Evolutionary conservation across 2,888 invertebrate species (phyloP), one percentile per base, ranked within the genome.

Genomic region (Eupithecia tripunctaria): DNA sequence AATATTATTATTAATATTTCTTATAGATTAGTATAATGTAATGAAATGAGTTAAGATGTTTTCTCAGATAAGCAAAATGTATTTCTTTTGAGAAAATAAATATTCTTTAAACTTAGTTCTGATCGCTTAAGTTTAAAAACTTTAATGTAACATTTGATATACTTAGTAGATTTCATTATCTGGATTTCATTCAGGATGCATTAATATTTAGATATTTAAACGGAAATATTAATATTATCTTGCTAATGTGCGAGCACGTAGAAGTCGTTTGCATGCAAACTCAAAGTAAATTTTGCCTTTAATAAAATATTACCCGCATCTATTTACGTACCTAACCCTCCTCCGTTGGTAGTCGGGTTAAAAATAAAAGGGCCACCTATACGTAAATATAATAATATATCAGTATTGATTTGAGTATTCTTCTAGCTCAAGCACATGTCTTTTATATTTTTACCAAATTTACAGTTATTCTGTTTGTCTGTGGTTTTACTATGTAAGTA

Each of bases 211-310:
- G 43, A 65, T 65, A 18, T 3, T 18, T 2, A 43, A 43, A 18
- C 12, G n/a, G 21, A 0, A 21, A 21, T 51, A 25, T 27, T 25
- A 15, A 27, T 27, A 7, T 27, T 59, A 14, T 27, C 18, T 27
- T 27, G 18, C 27, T 59, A 59, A 59, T n/a, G 18, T 14, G 56
- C 41, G 59, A 21, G 47, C 62, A 62, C 71, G 71, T 71, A 67
- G 21, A 67, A 63, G 38, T 71, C 63, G 63, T 67, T 71, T 67
- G 62, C 56, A 67, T 62, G 32, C 36, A 66, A 62, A 47, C 25
- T 60, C 7, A 51, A 51, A 51, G 8, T 51, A 1, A 10, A 51
- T 51, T 21, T 47, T n/a, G 47, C 7, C 1, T 47, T n/a, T 47
- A n/a, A 2, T n/a, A 18, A 47, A 8, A n/a, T n/a, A n/a, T n/a